A percentile compares a stretch with the other conserved stretches of the same genome.
phyloP scores from a whole-genome alignment of 1,140 invertebrate species.

The Antheraea mylitta region DNA sequence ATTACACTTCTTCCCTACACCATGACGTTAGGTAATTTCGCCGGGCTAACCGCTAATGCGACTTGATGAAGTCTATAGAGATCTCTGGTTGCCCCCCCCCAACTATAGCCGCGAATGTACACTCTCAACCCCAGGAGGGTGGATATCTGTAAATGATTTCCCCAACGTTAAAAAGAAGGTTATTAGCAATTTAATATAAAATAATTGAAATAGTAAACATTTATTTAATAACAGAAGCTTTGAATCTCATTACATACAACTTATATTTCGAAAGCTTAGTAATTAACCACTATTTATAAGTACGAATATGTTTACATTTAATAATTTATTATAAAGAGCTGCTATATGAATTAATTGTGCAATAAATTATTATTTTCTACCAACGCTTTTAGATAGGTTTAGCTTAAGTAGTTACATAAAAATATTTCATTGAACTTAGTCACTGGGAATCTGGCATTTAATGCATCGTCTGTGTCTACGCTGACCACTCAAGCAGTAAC shows the following conservation, averaged over 20 bases:
- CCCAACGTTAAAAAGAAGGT: no score
- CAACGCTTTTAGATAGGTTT: background rate
- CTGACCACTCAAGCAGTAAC: conserved; percentile 71
- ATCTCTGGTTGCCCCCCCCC: no score
- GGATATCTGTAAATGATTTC: no score
- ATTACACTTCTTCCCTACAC: background rate
- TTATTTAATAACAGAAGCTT: background rate
- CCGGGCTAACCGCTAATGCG: no score
- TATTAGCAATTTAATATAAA: no score
- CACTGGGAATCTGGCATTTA: conserved; percentile 77
- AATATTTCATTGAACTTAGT: conserved; percentile 43
- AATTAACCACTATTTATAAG: background rate
- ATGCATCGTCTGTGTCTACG: conserved; percentile 56
- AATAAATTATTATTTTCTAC: background rate
- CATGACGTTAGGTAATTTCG: background rate
- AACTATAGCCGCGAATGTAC: no score
- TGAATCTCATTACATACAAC: background rate
- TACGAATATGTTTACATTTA: no score
- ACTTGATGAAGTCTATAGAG: no score
- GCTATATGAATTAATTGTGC: background rate
- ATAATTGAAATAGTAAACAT: background rate
- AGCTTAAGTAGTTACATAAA: conserved; percentile 20
- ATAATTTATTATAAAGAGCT: no score
- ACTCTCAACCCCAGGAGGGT: no score
- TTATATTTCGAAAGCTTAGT: background rate